phyloP scores from a whole-genome alignment of 2,113 vertebrate species.

The Synodontis membranacea region DNA sequence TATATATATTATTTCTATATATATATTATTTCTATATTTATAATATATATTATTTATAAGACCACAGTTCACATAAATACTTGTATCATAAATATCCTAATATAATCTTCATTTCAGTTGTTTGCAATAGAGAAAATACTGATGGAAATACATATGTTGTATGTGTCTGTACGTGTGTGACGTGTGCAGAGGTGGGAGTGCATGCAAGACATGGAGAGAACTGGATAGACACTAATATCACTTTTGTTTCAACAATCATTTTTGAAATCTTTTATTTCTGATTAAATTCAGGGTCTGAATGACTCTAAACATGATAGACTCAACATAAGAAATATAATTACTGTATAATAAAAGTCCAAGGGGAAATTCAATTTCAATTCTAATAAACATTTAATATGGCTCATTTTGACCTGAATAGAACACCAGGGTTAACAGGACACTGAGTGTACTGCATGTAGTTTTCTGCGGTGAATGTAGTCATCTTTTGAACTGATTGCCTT shows the following conservation, averaged over 20 bases:
- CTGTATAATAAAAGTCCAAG: neutral
- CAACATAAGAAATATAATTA: neutral
- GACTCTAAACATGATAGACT: no score
- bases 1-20: no score
- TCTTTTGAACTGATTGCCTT: constrained; percentile 21
- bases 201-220: constrained; percentile 55
- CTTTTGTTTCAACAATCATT: neutral
- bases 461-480: neutral
- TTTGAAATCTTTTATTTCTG: neutral
- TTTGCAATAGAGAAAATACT: constrained; percentile 40
- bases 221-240: neutral
- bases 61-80: neutral
- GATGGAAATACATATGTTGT: neutral
- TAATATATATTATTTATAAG: no score
- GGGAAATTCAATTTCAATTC: neutral
- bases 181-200: constrained; percentile 45
- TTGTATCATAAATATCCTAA: neutral
- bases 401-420: neutral
- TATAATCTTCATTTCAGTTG: constrained; percentile 6
- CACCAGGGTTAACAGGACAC: neutral
- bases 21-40: no score
- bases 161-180: no score
- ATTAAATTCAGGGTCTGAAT: neutral
- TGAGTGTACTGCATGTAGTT: neutral
- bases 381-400: constrained; percentile 1